Base-by-base conservation (phyloP, 2,797 vertebrate species). In the Chelmon rostratus region DNA sequence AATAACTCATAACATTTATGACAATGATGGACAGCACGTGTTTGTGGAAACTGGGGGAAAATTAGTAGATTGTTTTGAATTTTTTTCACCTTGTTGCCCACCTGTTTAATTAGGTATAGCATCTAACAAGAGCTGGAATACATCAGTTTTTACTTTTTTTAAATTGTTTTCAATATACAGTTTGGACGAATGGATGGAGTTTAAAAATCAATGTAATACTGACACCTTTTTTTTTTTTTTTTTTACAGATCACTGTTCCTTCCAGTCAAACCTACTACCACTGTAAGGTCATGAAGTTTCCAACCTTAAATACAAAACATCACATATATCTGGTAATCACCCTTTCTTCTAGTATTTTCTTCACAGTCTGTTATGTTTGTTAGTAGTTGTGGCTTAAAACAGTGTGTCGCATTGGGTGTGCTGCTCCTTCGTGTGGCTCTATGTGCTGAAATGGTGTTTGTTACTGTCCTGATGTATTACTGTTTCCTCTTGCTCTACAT, bases 291-390 rank as follows among this genome's bases (percentile, higher is more conserved):
- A 88, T 95, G 47, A 93, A 84, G 1, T 78, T 96, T 11, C 93
- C 95, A 18, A 47, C 65, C 0, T 84, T 97, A 16, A 86, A 64
- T 19, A 74, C 76, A 78, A 97, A 96, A 68, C 92, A 96, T 71
- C 96, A 95, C 21, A 92, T 97, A 75, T 95, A 93, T 88, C 94
- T 90, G 93, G 96, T 97, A 89, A 89, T 79, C 23, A 18, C 50
- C 15, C 10, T 28, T 62, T 50, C 4, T 37, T 61, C 13, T 42
- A 4, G 28, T 31, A 31, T 31, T 4, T 31, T 31, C 31, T 31
- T 31, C 4, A 31, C 28, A 31, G 28, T 31, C 28, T 31, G 4
- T 28, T 31, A 31, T 31, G 28, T 31, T 31, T 31, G 31, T 31
- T 4, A 31, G 28, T 31, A 4, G 28, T 28, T 31, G 28, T 31